A percentile compares a stretch with the other conserved stretches of the same genome.
Evolutionary conservation across 2,113 vertebrate species (phyloP).

Genomic region (Egretta garzetta): DNA sequence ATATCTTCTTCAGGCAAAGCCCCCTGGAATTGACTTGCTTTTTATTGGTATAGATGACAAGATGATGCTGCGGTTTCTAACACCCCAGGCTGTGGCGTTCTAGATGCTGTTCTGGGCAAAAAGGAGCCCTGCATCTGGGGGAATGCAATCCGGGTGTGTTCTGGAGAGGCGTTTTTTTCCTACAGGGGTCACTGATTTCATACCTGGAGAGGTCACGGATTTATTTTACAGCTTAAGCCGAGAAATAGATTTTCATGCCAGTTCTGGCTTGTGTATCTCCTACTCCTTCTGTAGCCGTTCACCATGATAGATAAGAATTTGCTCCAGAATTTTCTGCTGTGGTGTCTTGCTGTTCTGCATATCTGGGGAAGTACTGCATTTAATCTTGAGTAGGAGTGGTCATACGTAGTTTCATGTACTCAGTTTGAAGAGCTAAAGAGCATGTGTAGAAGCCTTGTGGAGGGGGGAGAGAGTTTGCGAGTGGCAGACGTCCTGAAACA

Average conservation of each 20-base stretch:
- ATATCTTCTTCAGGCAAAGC: neutral
- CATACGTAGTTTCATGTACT: neutral
- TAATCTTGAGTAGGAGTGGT: neutral
- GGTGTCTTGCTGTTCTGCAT: neutral
- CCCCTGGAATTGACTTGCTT: neutral
- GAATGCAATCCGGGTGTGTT: neutral
- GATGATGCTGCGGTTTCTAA: neutral
- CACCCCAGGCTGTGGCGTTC: neutral
- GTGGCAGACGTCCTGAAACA: neutral
- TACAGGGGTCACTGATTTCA: neutral
- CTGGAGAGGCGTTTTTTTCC: neutral
- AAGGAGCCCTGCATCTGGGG: rapidly evolving
- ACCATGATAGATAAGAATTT: neutral
- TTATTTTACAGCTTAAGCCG: neutral
- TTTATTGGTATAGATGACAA: neutral
- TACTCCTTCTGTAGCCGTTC: neutral
- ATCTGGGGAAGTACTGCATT: neutral
- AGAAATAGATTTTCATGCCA: neutral
- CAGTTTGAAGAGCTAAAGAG: neutral
- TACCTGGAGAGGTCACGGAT: neutral
- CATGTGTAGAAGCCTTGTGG: rapidly evolving
- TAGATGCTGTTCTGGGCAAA: neutral
- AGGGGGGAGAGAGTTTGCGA: neutral
- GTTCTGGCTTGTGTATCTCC: neutral
- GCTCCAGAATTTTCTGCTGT: neutral